Evolutionary conservation across 2,888 invertebrate species (phyloP), one percentile per base, ranked within the genome.

Genomic region (Autographa pulchrina): DNA sequence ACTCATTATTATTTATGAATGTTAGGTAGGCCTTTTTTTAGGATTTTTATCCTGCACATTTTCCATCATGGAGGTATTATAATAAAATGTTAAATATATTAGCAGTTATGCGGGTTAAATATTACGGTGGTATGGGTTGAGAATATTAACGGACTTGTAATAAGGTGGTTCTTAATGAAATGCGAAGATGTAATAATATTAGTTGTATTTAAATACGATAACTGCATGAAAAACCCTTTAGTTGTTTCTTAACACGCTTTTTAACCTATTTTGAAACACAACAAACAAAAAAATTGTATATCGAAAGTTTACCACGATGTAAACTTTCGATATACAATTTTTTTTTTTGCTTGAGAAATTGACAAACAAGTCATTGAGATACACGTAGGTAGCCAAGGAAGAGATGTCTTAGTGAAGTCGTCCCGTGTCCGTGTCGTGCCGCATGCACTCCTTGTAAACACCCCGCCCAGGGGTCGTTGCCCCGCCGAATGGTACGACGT

Each of bases 401-500:
- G 7, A n/a, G 16, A 8, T n/a, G 16, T 43, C 14, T 5, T 2
- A 7, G 43, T 16, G 43, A 16, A 43, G 14, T 82, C 79, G 83
- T 82, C 77, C 78, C 80, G 80, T 67, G 52, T 72, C 80, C 83
- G 85, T 80, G 68, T 80, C 86, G 85, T 73, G 65, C 65, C 70
- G 71, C 84, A 75, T 87, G 85, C 81, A 72, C 73, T 78, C 77
- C 83, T 81, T 84, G 66, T 63, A 48, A 75, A 69, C 54, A 20
- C 86, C 77, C 73, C 41, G 72, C 58, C 32, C 74, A 69, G 79
- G 78, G 88, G 85, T 87, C 86, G 77, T 78, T 86, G 89, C 84
- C 86, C 87, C 75, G 73, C 81, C 83, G 86, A 87, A 88, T 85
- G 85, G 86, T 83, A 85, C 87, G 84, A 82, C 84, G 75, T 75